These are phyloP conservation scores for Pantelozetes paolii DNA, from an alignment of 2,888 invertebrate species.

Conservation along the genomic window DNA sequence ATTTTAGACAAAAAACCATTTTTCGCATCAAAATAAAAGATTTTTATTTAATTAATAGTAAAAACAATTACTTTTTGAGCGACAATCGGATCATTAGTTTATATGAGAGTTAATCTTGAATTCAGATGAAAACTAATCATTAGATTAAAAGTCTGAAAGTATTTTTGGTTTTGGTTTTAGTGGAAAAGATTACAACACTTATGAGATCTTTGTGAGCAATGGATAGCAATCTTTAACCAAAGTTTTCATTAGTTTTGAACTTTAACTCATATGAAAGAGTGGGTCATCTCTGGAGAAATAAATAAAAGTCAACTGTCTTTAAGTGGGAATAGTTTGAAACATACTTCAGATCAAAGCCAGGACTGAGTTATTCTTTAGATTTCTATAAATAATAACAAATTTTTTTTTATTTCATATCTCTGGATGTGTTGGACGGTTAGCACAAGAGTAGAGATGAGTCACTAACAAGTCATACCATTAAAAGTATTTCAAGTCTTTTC, in stretches of 20 bases:
- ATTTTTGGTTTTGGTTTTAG: constrained; percentile 20
- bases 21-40: not conserved
- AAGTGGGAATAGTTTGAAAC: not conserved
- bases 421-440: not conserved
- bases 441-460: not conserved
- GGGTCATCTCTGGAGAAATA: constrained; percentile 16
- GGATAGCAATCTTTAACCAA: not conserved
- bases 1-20: not conserved
- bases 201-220: not conserved
- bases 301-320: constrained; percentile 24
- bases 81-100: not conserved
- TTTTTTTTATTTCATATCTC: not conserved
- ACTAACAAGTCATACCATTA: constrained; percentile 20
- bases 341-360: not conserved
- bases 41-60: not conserved
- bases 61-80: constrained; percentile 12
- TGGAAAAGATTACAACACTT: constrained; percentile 15
- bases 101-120: not conserved
- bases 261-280: not conserved
- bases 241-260: constrained; percentile 33
- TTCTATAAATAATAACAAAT: not conserved
- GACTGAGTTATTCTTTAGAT: not conserved
- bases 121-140: constrained; percentile 26
- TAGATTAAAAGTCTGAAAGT: constrained; percentile 24
- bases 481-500: constrained; percentile 24